Base-by-base conservation (phyloP, 1,140 invertebrate genomes). In the Bicyclus anynana region DNA sequence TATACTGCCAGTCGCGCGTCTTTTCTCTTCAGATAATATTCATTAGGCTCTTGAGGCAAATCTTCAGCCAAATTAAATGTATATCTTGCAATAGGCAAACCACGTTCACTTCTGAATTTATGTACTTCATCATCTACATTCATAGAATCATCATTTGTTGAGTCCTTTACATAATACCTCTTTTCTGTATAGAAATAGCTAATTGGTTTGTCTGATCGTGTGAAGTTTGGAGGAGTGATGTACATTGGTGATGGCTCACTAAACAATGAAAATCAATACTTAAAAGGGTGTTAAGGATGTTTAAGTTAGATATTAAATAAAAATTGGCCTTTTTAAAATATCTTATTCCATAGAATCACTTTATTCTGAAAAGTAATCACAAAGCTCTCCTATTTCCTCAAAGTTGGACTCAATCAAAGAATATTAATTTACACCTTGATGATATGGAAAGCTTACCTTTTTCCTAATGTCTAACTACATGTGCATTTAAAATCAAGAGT, bases 151-250 rank as follows among this genome's bases (percentile, higher is more conserved):
- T 46, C 72, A 63, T 58, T 59, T 1, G 50, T 29, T 17, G 49
- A 1, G 20, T 67, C 67, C 51, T 59, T 62, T 62, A 53, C 66
- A 16, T 38, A 21, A 44, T 77, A 75, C 17, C 67, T 67, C 55
- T 91, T 90, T 14, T 86, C 79, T 44, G 89, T 89, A 64, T 90
- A 90, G 7, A 75, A 84, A 63, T 91, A 91, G 9, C 86, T 86
- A 48, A 93, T 91, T 20, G 92, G 88, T 6, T 88, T 92, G 67
- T 97, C 95, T 72, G 94, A 92, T 62, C 95, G 91, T 27, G 95
- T 93, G 74, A 97, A 97, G 12, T 92, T 89, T 12, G 93, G 89
- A 18, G 96, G 96, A 23, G 94, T 91, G 33, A 97, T 88, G 71
- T 95, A 95, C 14, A 94, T 81, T 26, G 93, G 92, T n/a, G 73